Base-by-base conservation (phyloP, 2,797 vertebrate species). In the Phataginus tetradactyla region DNA sequence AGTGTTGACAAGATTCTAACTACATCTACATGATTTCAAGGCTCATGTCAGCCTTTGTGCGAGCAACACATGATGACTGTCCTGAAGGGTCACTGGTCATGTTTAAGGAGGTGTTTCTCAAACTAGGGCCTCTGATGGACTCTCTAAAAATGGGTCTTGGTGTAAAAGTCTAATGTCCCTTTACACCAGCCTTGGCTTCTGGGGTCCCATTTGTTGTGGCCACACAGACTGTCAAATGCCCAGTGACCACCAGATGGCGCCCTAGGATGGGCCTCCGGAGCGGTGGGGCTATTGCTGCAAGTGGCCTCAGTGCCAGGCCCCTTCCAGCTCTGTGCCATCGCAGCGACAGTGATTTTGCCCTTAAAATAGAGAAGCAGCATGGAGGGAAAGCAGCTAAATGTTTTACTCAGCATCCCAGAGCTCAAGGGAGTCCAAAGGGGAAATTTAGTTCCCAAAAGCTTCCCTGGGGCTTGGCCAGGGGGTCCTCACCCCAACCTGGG, bases 231-330 rank as follows among this genome's bases (percentile, higher is more conserved):
- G 85, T 55, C 49, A 55, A 49, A 17, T 5, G 23, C n/a, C 23
- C 9, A 23, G 3, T 8, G 66, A 25, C 92, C 97, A 94, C 91
- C 95, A 97, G 97, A 59, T 95, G 97, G 96, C 45, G 55, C 71
- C 66, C 55, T 49, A 94, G 88, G 75, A 86, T 0, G 20, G 75
- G 83, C 59, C 78, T 45, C 32, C 7, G 1, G 27, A n/a, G 39
- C 0, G 0, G 0, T 1, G 3, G 17, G 11, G 71, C 80, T 6
- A 5, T 15, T 37, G 32, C 49, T 90, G 59, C 17, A 1, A 55
- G 79, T 1, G 72, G 72, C n/a, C 37, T 42, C 0, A 0, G 5
- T 3, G 86, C 27, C 71, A 12, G 42, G 2, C 21, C 64, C 84
- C 21, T 51, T 13, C 45, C 45, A 45, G 45, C 45, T 45, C 42